phyloP scores from a whole-genome alignment of 2,113 vertebrate genomes.

The Alosa alosa region DNA sequence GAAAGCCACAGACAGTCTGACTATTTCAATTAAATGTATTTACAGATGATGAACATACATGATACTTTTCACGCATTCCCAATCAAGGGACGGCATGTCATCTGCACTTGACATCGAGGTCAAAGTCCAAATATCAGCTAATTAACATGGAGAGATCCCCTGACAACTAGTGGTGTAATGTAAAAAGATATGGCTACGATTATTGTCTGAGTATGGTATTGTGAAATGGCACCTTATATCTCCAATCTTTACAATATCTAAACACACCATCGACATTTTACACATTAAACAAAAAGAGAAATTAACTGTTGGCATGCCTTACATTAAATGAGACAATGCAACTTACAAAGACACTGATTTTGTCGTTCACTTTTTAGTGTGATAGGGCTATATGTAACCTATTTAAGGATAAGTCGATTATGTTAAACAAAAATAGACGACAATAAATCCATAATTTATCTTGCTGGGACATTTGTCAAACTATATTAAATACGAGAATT shows the following conservation, averaged over 20 bases:
- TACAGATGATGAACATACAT: neutral
- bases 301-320: too few relatives aligned
- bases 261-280: too few relatives aligned
- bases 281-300: neutral
- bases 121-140: neutral
- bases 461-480: neutral
- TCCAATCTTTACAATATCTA: too few relatives aligned
- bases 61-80: neutral
- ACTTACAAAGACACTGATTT: too few relatives aligned
- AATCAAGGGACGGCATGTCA: neutral
- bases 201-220: neutral
- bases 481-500: neutral
- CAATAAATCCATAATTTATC: too few relatives aligned
- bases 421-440: neutral
- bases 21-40: neutral
- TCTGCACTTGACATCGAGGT: neutral
- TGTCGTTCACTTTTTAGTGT: too few relatives aligned
- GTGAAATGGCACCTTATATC: neutral
- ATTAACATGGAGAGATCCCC: neutral
- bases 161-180: neutral
- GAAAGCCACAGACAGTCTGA: neutral
- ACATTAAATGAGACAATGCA: too few relatives aligned
- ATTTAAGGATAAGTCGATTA: neutral
- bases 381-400: too few relatives aligned
- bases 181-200: neutral